Conservation (phyloP, 23 tunicate species). For the Halocynthia aurantium region DNA sequence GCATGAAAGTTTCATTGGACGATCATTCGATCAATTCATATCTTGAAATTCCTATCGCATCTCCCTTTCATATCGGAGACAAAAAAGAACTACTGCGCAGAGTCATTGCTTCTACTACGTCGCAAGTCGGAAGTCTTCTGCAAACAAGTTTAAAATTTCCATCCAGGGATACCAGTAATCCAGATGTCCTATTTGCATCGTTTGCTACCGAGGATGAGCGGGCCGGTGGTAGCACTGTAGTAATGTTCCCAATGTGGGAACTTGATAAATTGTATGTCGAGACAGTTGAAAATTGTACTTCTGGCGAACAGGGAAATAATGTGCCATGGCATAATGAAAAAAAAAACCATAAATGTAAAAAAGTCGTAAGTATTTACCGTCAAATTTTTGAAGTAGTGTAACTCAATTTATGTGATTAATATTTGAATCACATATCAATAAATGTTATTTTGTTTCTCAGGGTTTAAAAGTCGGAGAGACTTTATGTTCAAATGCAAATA, state of each 20-base stretch:
- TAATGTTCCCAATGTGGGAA: conserved; percentile 49
- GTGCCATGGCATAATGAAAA: conserved; percentile 7
- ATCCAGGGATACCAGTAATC: neutral
- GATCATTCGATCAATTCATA: conserved; percentile 23
- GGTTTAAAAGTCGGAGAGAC: conserved; percentile 25
- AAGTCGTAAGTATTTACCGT: conserved; percentile 6
- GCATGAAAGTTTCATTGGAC: conserved; percentile 31
- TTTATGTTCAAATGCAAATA: conserved; percentile 23
- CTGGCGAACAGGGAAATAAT: neutral
- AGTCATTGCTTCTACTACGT: conserved; percentile 48
- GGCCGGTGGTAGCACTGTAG: conserved; percentile 47
- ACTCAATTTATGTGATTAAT: too few species aligned
- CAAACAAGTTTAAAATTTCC: conserved; percentile 8
- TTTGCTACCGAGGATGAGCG: conserved; percentile 27
- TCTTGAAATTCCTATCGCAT: conserved; percentile 50
- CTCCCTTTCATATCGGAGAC: conserved; percentile 14
- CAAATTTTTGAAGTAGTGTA: too few species aligned
- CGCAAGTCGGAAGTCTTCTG: conserved; percentile 31
- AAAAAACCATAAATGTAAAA: neutral
- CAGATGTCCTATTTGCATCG: conserved; percentile 61
- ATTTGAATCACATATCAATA: neutral
- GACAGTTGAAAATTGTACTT: conserved; percentile 33
- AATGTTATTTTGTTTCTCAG: conserved; percentile 20
- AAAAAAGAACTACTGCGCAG: conserved; percentile 9
- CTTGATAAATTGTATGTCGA: conserved; percentile 35